Evolutionary conservation across 92 coral and sea anemone genomes (phyloP).

Genomic region (Virgularia gustaviana): DNA sequence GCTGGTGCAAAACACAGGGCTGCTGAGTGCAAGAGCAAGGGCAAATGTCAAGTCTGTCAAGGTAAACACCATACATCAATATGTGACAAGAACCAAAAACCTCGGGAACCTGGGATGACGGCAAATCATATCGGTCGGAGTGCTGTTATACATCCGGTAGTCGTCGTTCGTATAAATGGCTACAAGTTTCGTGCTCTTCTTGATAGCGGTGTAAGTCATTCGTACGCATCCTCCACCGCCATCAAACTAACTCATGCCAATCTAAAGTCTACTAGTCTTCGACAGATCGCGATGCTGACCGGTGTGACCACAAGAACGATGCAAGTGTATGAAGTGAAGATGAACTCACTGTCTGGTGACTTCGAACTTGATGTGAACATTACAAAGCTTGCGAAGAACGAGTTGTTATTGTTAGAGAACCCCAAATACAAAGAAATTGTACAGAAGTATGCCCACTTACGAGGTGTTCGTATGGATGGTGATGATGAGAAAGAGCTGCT

Average conservation of each 20-base stretch:
- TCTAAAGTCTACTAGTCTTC: constrained; percentile 41
- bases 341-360: constrained; percentile 14
- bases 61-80: constrained; percentile 54
- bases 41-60: constrained; percentile 33
- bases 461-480: constrained; percentile 53
- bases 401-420: constrained; percentile 44
- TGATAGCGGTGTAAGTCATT: constrained; percentile 72
- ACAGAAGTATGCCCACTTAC: constrained; percentile 20
- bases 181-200: constrained; percentile 53
- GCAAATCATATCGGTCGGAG: constrained; percentile 45
- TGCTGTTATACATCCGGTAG: constrained; percentile 53
- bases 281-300: constrained; percentile 62
- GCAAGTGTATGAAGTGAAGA: constrained; percentile 57
- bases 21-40: constrained; percentile 41
- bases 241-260: constrained; percentile 53
- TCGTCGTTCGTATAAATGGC: neutral
- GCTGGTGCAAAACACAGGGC: constrained; percentile 49
- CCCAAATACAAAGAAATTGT: constrained; percentile 34
- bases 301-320: constrained; percentile 57
- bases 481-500: constrained; percentile 42
- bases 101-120: constrained; percentile 55
- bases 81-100: constrained; percentile 33
- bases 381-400: constrained; percentile 51
- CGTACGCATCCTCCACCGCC: constrained; percentile 60
- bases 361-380: constrained; percentile 39